These are phyloP conservation scores for Aphidius gifuensis DNA, from an alignment of 1,140 invertebrate genomes.

Conservation along the genomic window DNA sequence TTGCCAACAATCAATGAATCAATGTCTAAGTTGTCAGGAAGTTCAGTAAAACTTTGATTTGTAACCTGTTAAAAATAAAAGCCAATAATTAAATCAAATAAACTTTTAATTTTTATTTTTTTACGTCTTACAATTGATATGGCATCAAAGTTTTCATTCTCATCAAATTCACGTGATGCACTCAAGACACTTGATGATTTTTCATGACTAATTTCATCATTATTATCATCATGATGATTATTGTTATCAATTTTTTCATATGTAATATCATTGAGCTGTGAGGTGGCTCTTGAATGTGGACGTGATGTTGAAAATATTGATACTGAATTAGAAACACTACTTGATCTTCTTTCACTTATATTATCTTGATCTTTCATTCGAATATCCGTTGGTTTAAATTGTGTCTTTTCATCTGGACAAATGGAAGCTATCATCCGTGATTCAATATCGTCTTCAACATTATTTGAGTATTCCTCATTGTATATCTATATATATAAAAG, in stretches of 20 bases:
- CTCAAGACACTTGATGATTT: too few relatives aligned
- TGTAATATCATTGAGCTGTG: too few relatives aligned
- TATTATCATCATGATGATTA: too few relatives aligned
- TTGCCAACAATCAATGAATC: conserved; percentile 10
- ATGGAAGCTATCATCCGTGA: conserved; percentile 17
- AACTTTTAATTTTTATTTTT: too few relatives aligned
- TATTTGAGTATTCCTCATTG: conserved; percentile 20
- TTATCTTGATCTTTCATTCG: neutral
- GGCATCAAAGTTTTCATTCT: too few relatives aligned
- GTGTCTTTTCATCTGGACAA: conserved; percentile 13
- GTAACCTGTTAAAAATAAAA: neutral
- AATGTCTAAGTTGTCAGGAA: conserved; percentile 11
- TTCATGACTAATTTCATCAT: too few relatives aligned
- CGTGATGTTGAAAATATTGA: conserved; percentile 17
- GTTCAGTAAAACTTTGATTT: conserved; percentile 10
- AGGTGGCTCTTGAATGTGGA: conserved; percentile 19
- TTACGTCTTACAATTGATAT: too few relatives aligned
- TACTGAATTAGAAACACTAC: conserved; percentile 5
- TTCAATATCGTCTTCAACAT: conserved; percentile 15
- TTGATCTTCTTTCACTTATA: conserved; percentile 1
- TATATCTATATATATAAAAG: conserved; percentile 9
- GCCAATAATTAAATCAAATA: too few relatives aligned
- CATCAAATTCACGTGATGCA: too few relatives aligned
- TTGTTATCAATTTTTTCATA: too few relatives aligned
- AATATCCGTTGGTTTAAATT: conserved; percentile 10